A percentile compares a stretch with the other conserved stretches of the same genome.
Conservation (phyloP, 2,797 vertebrate species). For the Spinibarbus caldwelli region DNA sequence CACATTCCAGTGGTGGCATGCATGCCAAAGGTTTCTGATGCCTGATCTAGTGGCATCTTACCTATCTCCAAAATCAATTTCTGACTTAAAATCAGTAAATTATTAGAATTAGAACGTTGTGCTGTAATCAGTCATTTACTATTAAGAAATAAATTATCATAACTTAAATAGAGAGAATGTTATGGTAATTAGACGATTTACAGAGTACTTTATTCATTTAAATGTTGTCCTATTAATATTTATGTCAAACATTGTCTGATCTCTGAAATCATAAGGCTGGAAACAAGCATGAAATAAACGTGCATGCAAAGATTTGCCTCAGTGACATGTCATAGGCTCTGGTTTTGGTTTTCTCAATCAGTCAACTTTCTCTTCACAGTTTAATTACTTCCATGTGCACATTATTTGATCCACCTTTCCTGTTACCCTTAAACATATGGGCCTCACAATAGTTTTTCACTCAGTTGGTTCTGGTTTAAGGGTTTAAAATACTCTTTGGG, state of each 20-base stretch:
- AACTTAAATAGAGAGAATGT: neutral
- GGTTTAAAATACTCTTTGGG: too few relatives aligned
- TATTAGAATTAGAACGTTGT: too few relatives aligned
- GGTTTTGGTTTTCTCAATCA: constrained; percentile 5
- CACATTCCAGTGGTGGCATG: neutral
- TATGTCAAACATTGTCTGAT: neutral
- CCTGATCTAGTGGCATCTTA: neutral
- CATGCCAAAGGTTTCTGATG: neutral
- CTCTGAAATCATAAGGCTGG: neutral
- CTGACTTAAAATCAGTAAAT: neutral
- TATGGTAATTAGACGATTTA: neutral
- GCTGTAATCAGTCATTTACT: neutral
- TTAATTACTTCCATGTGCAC: constrained; percentile 29
- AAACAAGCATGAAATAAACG: neutral
- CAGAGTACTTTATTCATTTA: neutral
- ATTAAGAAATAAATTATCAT: neutral
- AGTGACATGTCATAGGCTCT: neutral
- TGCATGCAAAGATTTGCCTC: too few relatives aligned
- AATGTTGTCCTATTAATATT: neutral
- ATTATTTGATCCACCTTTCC: constrained; percentile 6
- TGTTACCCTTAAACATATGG: neutral
- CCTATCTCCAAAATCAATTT: neutral
- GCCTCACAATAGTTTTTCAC: neutral
- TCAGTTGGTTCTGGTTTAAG: too few relatives aligned
- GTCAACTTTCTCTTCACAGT: constrained; percentile 4